These are phyloP conservation scores for Coptotermes formosanus DNA, from an alignment of 1,140 invertebrate species.

Conservation along the genomic window DNA sequence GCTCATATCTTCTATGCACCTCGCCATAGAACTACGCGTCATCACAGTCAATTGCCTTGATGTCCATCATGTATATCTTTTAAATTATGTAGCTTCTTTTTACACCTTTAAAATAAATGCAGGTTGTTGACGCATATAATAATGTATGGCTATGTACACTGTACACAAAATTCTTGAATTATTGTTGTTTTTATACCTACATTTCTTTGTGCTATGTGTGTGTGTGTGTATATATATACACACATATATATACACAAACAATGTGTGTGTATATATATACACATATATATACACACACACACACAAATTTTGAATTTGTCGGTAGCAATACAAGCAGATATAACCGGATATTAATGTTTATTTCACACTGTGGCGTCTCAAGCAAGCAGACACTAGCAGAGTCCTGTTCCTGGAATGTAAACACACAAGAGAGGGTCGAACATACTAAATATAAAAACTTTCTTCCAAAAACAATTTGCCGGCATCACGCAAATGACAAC, in stretches of 20 bases:
- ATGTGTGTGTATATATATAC: not conserved
- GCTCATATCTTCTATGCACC: not conserved
- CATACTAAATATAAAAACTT: not conserved
- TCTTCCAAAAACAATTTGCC: too few relatives aligned
- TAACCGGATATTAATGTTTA: not conserved
- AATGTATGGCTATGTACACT: not conserved
- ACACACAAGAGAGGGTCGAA: not conserved
- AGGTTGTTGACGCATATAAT: not conserved
- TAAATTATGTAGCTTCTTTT: not conserved
- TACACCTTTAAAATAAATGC: not conserved
- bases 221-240: not conserved
- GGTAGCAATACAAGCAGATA: not conserved
- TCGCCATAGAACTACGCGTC: not conserved
- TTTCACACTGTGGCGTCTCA: not conserved
- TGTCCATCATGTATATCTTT: not conserved
- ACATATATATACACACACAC: too few relatives aligned
- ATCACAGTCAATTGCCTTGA: not conserved
- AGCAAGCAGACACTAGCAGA: not conserved
- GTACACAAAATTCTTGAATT: not conserved
- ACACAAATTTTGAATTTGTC: not conserved
- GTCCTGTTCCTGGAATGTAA: not conserved
- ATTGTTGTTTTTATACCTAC: not conserved
- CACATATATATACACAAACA: too few relatives aligned
- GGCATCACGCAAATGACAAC: not conserved
- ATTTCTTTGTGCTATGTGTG: not conserved